Evolutionary conservation across 2,113 vertebrate genomes (phyloP).

Genomic region (Serinus canaria): DNA sequence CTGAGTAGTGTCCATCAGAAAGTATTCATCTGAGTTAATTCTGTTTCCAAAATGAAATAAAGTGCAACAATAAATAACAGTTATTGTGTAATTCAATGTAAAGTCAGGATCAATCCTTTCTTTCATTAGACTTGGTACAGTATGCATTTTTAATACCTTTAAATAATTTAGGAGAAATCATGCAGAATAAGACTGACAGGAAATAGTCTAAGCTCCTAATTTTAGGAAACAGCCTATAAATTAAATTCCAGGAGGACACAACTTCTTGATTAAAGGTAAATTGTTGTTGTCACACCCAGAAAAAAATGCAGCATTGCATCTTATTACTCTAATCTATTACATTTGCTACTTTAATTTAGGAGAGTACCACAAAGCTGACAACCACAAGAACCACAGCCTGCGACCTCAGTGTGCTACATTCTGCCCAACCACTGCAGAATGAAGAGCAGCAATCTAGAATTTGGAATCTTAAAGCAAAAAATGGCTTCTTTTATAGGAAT

Average conservation of each 20-base stretch:
- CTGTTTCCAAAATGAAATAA: slow-evolving; percentile 16
- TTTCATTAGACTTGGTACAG: slow-evolving; percentile 1
- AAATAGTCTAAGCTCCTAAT: slow-evolving; percentile 34
- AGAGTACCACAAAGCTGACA: not conserved
- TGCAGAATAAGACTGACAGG: slow-evolving; percentile 1
- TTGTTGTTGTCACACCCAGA: not conserved
- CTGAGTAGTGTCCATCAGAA: not conserved
- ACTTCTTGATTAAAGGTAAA: slow-evolving; percentile 14
- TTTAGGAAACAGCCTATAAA: slow-evolving; percentile 25
- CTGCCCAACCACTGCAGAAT: not conserved
- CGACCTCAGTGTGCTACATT: not conserved
- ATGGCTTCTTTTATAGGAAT: not conserved
- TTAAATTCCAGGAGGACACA: not conserved
- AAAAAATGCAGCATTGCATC: not conserved
- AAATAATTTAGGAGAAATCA: slow-evolving; percentile 41
- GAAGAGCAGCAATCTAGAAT: not conserved
- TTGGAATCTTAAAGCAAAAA: not conserved
- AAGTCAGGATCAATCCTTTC: not conserved
- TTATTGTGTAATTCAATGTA: not conserved
- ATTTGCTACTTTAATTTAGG: not conserved
- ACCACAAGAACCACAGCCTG: not conserved
- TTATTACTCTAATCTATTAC: not conserved
- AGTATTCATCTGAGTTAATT: not conserved
- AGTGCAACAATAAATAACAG: slow-evolving; percentile 9
- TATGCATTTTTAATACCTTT: slow-evolving; percentile 55